phyloP scores from a whole-genome alignment of 2,113 vertebrate species.

The Gymnarchus niloticus region DNA sequence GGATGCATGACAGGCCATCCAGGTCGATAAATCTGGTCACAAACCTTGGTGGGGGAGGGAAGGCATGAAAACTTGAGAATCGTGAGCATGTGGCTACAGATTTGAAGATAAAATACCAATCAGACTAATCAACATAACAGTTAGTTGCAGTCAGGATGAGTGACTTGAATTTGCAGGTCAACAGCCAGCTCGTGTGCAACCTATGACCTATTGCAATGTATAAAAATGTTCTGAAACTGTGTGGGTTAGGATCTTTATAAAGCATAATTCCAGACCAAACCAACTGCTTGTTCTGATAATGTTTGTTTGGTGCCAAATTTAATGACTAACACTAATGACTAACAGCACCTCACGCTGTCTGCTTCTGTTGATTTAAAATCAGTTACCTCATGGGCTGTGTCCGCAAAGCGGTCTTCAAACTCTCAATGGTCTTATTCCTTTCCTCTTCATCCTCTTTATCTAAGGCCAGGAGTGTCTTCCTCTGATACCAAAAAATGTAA shows the following conservation, averaged over 20 bases:
- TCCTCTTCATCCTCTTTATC: conserved; percentile 96
- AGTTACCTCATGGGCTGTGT: conserved; percentile 95
- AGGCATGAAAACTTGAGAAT: not conserved
- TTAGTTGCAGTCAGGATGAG: not conserved
- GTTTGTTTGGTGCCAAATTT: not conserved
- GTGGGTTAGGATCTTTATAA: not conserved
- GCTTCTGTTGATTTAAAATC: not conserved
- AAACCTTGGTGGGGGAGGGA: conserved; percentile 65
- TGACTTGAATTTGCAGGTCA: not conserved
- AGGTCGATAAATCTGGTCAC: conserved; percentile 96
- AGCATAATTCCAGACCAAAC: not conserved
- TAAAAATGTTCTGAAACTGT: not conserved
- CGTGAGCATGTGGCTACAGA: not conserved
- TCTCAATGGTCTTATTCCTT: conserved; percentile 95
- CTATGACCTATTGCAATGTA: not conserved
- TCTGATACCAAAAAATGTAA: conserved; percentile 55
- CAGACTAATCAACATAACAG: not conserved
- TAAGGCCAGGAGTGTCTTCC: conserved; percentile 85
- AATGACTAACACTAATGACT: not conserved
- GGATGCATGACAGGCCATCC: conserved; percentile 91
- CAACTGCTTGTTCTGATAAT: not conserved
- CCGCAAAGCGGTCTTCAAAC: conserved; percentile 90
- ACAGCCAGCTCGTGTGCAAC: not conserved
- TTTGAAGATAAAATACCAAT: not conserved
- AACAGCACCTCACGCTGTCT: no score